These are phyloP conservation scores for Falco rusticolus DNA, from an alignment of 2,797 vertebrate genomes.

Conservation along the genomic window DNA sequence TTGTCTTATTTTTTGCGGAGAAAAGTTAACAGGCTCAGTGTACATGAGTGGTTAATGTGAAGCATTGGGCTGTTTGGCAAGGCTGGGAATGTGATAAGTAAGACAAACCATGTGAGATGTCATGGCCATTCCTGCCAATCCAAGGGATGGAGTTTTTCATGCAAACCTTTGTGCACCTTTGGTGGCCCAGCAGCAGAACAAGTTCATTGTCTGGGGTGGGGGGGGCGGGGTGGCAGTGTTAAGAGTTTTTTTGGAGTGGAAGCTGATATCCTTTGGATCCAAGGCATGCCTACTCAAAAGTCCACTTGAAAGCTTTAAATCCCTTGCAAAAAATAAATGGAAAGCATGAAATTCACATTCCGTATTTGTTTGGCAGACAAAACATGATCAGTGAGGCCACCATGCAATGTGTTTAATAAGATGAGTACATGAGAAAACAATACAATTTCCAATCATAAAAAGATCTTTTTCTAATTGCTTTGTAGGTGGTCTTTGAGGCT, in stretches of 20 bases:
- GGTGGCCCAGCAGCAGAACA: neutral
- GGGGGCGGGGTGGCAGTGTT: neutral
- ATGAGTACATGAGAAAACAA: slow-evolving; percentile 5
- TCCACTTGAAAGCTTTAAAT: slow-evolving; percentile 35
- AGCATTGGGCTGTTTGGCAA: neutral
- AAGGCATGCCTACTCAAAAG: neutral
- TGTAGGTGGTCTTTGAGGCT: slow-evolving; percentile 97
- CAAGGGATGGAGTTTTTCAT: neutral
- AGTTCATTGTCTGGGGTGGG: neutral
- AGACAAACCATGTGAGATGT: neutral
- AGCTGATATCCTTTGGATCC: neutral
- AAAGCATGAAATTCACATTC: neutral
- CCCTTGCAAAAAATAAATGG: neutral
- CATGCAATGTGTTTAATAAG: slow-evolving; percentile 19
- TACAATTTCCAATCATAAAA: slow-evolving; percentile 6
- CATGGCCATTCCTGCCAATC: neutral
- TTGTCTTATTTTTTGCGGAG: neutral
- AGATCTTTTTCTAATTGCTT: slow-evolving; percentile 58
- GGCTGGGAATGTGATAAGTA: neutral
- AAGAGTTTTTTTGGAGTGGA: neutral
- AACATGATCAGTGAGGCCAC: slow-evolving; percentile 33
- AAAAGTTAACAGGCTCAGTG: neutral
- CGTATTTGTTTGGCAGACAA: slow-evolving; percentile 41
- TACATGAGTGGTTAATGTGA: neutral
- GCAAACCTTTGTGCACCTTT: neutral